Percentiles rank a stretch among this genome's conserved stretches.
Evolutionary conservation across 2,888 invertebrate genomes (phyloP).

Genomic region (Gryllus longicercus): DNA sequence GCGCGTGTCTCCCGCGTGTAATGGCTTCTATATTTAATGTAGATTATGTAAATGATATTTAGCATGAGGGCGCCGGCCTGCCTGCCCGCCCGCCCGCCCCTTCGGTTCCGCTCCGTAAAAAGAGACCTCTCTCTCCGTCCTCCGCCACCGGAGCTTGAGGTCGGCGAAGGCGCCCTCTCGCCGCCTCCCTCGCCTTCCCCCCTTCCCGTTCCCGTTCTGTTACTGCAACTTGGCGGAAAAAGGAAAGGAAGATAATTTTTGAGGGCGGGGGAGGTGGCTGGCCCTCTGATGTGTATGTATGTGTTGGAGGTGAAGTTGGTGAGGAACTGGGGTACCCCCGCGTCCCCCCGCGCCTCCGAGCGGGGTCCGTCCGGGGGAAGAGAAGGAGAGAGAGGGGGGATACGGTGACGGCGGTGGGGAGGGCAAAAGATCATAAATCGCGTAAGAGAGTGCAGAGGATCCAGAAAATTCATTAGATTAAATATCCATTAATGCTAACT

Average conservation of each 20-base stretch:
- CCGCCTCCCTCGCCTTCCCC: neutral
- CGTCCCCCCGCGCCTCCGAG: slow-evolving; percentile 27
- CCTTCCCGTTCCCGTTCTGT: slow-evolving; percentile 17
- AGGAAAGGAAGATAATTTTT: slow-evolving; percentile 35
- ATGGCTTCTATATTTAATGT: slow-evolving; percentile 17
- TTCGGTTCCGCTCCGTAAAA: too few species aligned
- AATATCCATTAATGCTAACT: slow-evolving; percentile 44
- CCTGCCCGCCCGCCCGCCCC: too few species aligned
- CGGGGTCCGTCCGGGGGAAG: slow-evolving; percentile 25
- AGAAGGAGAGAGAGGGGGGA: neutral
- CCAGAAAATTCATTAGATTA: slow-evolving; percentile 48
- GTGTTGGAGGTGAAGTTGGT: slow-evolving; percentile 32
- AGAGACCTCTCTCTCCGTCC: too few species aligned
- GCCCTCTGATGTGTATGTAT: neutral
- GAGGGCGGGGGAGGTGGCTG: neutral
- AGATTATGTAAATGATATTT: slow-evolving; percentile 11
- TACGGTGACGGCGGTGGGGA: slow-evolving; percentile 30
- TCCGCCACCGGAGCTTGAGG: too few species aligned
- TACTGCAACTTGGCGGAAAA: slow-evolving; percentile 31
- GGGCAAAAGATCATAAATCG: slow-evolving; percentile 22
- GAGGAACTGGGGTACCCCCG: slow-evolving; percentile 28
- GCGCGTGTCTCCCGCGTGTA: slow-evolving; percentile 6
- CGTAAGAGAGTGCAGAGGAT: slow-evolving; percentile 32
- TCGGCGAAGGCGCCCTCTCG: neutral
- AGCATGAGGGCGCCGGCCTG: neutral